Percentiles rank a stretch among this genome's conserved stretches.
Conservation (phyloP, 2,797 vertebrate genomes). For the Dendrocincla tyrannina region DNA sequence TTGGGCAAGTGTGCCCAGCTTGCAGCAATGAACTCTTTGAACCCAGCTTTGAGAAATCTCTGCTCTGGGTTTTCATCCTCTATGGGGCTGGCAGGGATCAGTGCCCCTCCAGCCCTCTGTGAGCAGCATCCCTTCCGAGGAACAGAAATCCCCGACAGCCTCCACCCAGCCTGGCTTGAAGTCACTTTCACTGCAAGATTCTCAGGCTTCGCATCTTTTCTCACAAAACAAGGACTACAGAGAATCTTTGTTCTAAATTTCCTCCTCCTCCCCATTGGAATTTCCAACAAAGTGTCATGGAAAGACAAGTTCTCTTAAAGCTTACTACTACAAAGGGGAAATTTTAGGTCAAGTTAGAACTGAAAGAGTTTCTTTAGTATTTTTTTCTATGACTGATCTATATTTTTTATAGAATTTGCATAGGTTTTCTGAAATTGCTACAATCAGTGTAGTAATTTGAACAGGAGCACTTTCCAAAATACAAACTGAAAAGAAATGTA, state of each 20-base stretch:
- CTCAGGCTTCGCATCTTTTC: background rate
- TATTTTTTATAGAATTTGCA: conserved; percentile 11
- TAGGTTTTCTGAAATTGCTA: background rate
- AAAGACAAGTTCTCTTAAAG: conserved; percentile 1
- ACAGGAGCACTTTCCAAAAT: background rate
- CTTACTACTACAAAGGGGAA: background rate
- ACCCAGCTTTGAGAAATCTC: background rate
- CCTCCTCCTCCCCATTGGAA: background rate
- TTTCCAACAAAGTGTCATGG: background rate
- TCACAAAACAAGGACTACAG: background rate
- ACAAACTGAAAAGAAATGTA: background rate
- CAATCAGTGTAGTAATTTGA: background rate
- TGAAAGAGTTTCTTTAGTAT: background rate
- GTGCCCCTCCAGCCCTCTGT: background rate
- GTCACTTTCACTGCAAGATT: background rate
- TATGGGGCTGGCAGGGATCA: background rate
- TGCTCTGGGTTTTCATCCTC: background rate
- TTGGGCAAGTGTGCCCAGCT: background rate
- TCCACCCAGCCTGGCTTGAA: background rate
- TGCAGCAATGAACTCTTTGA: background rate
- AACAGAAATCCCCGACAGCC: background rate
- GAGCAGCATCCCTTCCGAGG: background rate
- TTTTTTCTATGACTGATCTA: background rate
- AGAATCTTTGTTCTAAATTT: conserved; percentile 4
- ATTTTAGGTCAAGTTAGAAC: background rate